These are phyloP conservation scores for Myodes glareolus DNA, from an alignment of 2,113 vertebrate species.

Conservation along the genomic window DNA sequence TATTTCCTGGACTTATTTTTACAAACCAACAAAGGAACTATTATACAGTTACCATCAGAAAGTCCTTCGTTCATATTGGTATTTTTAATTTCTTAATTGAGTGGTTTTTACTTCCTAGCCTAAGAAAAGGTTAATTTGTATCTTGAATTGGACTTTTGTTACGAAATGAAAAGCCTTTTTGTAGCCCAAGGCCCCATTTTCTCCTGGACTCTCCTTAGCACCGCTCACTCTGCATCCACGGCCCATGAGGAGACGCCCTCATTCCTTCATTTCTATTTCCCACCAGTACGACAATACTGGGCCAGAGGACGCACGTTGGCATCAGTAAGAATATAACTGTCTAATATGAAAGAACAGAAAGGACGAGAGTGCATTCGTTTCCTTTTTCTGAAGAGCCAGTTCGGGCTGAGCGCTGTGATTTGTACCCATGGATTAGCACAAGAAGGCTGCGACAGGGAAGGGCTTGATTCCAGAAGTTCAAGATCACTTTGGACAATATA, in stretches of 20 bases:
- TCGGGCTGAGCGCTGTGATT: not conserved
- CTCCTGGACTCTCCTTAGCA: not conserved
- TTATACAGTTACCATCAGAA: constrained; percentile 73
- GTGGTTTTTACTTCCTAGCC: constrained; percentile 70
- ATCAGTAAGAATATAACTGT: not conserved
- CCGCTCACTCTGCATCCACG: not conserved
- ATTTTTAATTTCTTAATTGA: constrained; percentile 76
- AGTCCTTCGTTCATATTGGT: constrained; percentile 70
- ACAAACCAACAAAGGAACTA: constrained; percentile 59
- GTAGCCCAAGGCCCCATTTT: constrained; percentile 45
- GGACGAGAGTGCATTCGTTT: not conserved
- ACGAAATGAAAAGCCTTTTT: constrained; percentile 75
- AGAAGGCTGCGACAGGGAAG: not conserved
- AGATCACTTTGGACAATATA: not conserved
- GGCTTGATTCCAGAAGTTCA: not conserved
- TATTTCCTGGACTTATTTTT: constrained; percentile 73
- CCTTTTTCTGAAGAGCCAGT: not conserved
- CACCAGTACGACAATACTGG: constrained; percentile 43
- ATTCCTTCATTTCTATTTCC: constrained; percentile 41
- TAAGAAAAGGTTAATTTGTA: constrained; percentile 70
- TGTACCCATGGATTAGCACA: not conserved
- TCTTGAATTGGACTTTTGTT: constrained; percentile 78
- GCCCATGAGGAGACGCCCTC: not conserved
- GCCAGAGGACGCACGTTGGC: not conserved
- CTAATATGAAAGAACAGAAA: not conserved